phyloP scores from a whole-genome alignment of 2,888 invertebrate genomes.

The Eurytoma adleriae region DNA sequence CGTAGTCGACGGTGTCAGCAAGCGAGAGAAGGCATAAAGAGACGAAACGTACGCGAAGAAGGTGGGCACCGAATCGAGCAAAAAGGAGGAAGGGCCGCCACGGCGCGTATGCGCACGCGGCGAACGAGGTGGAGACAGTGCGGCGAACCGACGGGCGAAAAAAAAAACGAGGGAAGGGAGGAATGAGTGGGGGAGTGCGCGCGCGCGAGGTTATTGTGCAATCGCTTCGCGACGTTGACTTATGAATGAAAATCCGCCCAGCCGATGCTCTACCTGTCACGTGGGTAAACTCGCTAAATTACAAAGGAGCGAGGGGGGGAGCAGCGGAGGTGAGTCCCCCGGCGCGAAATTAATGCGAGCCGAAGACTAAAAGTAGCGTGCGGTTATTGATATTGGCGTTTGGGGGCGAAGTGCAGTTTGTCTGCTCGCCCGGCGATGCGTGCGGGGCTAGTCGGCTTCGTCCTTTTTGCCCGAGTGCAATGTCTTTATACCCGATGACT shows the following conservation, averaged over 20 bases:
- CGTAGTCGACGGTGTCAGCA: neutral
- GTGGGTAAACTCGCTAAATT: slow-evolving; percentile 53
- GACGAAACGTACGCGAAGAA: neutral
- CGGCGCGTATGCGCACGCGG: neutral
- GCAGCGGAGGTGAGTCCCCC: neutral
- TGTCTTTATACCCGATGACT: too few relatives aligned
- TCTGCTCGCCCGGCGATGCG: neutral
- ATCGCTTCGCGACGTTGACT: slow-evolving; percentile 55
- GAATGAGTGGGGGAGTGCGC: neutral
- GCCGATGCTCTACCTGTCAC: slow-evolving; percentile 54
- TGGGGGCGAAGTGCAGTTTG: slow-evolving; percentile 37
- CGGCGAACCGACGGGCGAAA: neutral
- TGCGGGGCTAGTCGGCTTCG: too few relatives aligned
- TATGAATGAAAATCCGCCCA: slow-evolving; percentile 59
- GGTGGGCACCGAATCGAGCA: neutral
- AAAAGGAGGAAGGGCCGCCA: neutral
- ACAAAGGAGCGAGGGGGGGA: slow-evolving; percentile 33
- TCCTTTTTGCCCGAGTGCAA: too few relatives aligned
- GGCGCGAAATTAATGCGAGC: slow-evolving; percentile 32
- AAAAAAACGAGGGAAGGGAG: neutral
- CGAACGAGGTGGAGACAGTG: slow-evolving; percentile 9
- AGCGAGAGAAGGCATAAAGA: slow-evolving; percentile 5
- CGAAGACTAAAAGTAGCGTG: slow-evolving; percentile 45
- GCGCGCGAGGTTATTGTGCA: slow-evolving; percentile 46
- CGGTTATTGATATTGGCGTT: slow-evolving; percentile 48